Evolutionary conservation across 2,797 vertebrate species (phyloP).

Genomic region (Gadopsis marmoratus): DNA sequence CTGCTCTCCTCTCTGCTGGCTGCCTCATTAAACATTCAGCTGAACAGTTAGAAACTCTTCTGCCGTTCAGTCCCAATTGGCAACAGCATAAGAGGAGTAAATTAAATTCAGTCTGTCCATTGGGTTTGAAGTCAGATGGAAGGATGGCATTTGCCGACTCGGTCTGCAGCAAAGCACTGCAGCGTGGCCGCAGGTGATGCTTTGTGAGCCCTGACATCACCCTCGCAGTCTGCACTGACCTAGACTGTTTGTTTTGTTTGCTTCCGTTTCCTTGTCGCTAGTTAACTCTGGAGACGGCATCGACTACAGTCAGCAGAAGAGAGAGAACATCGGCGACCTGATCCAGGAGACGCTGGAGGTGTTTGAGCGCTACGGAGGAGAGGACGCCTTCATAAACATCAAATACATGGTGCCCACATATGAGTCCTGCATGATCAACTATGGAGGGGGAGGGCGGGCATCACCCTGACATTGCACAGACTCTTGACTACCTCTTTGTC

Average conservation of each 20-base stretch:
- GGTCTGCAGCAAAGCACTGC: slow-evolving; percentile 30
- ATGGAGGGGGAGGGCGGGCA: not conserved
- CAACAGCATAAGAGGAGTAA: slow-evolving; percentile 48
- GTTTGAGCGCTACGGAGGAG: slow-evolving; percentile 86
- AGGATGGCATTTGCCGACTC: slow-evolving; percentile 59
- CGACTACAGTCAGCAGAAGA: slow-evolving; percentile 92
- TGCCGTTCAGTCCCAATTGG: slow-evolving; percentile 48
- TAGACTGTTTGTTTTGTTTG: slow-evolving; percentile 4
- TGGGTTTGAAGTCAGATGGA: slow-evolving; percentile 71
- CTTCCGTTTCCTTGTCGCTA: slow-evolving; percentile 61
- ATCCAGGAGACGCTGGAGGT: slow-evolving; percentile 94
- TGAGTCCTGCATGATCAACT: slow-evolving; percentile 80
- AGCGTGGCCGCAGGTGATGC: slow-evolving; percentile 60
- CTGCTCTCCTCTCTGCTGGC: slow-evolving; percentile 50
- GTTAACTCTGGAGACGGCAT: slow-evolving; percentile 92
- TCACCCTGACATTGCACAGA: not conserved
- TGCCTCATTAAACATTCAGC: slow-evolving; percentile 75
- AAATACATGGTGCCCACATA: slow-evolving; percentile 89
- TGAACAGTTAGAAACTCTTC: slow-evolving; percentile 66
- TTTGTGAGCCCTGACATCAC: slow-evolving; percentile 41
- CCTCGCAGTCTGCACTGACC: slow-evolving; percentile 25
- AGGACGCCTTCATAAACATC: slow-evolving; percentile 86
- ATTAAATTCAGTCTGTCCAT: slow-evolving; percentile 63
- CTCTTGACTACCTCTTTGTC: slow-evolving; percentile 8
- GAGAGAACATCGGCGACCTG: slow-evolving; percentile 92